These are phyloP conservation scores for Gouania willdenowi DNA, from an alignment of 2,797 vertebrate genomes.

Conservation along the genomic window DNA sequence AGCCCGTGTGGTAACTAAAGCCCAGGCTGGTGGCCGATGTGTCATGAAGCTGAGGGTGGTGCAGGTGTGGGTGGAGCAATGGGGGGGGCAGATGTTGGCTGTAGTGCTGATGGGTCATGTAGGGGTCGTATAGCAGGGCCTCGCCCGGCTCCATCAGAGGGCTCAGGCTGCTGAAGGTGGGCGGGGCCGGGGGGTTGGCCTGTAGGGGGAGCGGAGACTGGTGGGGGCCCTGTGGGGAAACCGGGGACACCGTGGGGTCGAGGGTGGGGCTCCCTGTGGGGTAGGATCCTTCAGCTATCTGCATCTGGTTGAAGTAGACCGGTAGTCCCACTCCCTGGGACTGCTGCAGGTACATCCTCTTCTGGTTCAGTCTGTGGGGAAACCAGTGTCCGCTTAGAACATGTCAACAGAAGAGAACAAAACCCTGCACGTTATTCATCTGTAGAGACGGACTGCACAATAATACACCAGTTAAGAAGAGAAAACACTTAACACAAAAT, in stretches of 20 bases:
- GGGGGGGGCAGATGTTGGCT: constrained; percentile 49
- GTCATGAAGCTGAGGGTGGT: constrained; percentile 51
- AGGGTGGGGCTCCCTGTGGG: constrained; percentile 53
- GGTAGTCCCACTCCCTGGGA: constrained; percentile 85
- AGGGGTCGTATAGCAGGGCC: constrained; percentile 80
- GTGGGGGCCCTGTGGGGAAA: constrained; percentile 66
- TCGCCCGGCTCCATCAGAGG: constrained; percentile 85
- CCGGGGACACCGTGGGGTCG: constrained; percentile 55
- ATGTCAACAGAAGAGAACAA: not conserved
- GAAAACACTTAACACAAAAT: no score
- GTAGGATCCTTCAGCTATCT: constrained; percentile 89
- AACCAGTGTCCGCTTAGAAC: constrained; percentile 6
- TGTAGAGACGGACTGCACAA: no score
- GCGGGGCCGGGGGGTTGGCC: constrained; percentile 52
- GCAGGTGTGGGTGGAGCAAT: constrained; percentile 53
- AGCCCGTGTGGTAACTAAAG: constrained; percentile 76
- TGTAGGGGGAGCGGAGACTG: constrained; percentile 63
- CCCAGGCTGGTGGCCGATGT: constrained; percentile 35
- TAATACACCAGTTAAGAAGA: no score
- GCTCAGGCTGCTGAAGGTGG: constrained; percentile 67
- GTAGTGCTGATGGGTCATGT: constrained; percentile 76
- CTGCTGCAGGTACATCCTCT: constrained; percentile 93
- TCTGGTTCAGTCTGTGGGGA: constrained; percentile 87
- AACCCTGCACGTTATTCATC: no score
- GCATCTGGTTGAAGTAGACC: constrained; percentile 98